Conservation (phyloP, 1,140 invertebrate genomes). For the Leptoteleia sp. region DNA sequence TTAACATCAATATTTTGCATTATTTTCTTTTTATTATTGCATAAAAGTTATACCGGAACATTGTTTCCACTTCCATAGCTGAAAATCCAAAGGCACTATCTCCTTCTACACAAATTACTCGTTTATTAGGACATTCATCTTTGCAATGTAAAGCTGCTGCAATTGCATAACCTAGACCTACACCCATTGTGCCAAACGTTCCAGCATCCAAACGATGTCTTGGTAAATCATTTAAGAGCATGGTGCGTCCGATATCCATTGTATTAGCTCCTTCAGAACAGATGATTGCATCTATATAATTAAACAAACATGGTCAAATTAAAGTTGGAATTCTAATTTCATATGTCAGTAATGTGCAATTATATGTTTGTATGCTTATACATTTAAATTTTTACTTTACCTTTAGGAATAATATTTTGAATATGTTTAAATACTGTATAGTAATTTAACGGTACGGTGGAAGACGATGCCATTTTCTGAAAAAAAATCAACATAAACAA, state of each 20-base stretch:
- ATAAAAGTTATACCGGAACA: conserved; percentile 84
- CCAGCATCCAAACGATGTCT: conserved; percentile 94
- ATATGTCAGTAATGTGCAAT: neutral
- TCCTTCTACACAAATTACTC: conserved; percentile 94
- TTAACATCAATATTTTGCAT: no score
- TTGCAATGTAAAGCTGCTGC: conserved; percentile 95
- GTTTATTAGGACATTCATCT: conserved; percentile 89
- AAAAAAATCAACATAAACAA: no score
- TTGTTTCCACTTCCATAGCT: conserved; percentile 98
- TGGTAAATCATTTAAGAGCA: conserved; percentile 91
- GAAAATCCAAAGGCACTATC: conserved; percentile 99
- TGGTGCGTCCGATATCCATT: conserved; percentile 97
- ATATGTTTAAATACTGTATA: conserved; percentile 94
- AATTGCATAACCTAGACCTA: conserved; percentile 95
- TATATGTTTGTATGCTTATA: no score
- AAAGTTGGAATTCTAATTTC: no score
- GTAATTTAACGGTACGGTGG: conserved; percentile 92
- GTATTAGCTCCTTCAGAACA: conserved; percentile 99
- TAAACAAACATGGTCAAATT: no score
- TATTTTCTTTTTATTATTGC: no score
- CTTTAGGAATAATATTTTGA: conserved; percentile 86
- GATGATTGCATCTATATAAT: conserved; percentile 89
- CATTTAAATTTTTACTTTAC: conserved; percentile 66
- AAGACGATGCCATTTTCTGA: conserved; percentile 84
- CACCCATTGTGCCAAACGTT: conserved; percentile 98